Percentiles rank a stretch among this genome's conserved stretches.
Evolutionary conservation across 1,140 invertebrate genomes (phyloP).

Genomic region (Ridgeia piscesae): DNA sequence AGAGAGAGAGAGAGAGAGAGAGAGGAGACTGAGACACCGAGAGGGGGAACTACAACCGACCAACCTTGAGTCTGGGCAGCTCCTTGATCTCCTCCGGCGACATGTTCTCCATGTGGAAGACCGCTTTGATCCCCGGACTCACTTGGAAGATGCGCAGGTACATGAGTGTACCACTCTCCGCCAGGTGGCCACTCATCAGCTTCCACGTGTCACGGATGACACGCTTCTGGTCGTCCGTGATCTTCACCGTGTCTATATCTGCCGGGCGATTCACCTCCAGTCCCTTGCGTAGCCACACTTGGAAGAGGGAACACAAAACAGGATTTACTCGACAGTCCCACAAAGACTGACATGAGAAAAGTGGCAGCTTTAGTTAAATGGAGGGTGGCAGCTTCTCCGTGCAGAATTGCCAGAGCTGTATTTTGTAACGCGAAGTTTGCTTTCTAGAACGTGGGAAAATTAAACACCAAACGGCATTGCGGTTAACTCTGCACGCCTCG

Average conservation of each 20-base stretch:
- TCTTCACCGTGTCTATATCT: not conserved
- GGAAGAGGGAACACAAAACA: not conserved
- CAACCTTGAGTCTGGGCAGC: not conserved
- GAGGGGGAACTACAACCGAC: not conserved
- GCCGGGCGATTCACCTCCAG: not conserved
- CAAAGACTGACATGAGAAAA: no score
- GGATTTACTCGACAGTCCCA: not conserved
- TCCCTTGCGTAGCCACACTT: not conserved
- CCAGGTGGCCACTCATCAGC: not conserved
- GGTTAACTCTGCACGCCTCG: no score
- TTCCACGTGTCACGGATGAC: conserved; percentile 16
- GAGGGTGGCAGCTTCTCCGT: no score
- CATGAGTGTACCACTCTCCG: conserved; percentile 9
- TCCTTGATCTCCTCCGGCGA: not conserved
- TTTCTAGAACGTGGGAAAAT: no score
- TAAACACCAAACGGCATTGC: no score
- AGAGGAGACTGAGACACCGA: no score
- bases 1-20: no score
- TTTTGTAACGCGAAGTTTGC: no score
- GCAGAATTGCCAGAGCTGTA: no score
- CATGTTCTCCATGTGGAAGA: not conserved
- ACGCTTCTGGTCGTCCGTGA: not conserved
- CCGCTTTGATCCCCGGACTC: not conserved
- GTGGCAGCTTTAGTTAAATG: not conserved
- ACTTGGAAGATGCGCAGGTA: conserved; percentile 18